Base-by-base conservation (phyloP, 2,888 invertebrate species). In the Buathra laborator region DNA sequence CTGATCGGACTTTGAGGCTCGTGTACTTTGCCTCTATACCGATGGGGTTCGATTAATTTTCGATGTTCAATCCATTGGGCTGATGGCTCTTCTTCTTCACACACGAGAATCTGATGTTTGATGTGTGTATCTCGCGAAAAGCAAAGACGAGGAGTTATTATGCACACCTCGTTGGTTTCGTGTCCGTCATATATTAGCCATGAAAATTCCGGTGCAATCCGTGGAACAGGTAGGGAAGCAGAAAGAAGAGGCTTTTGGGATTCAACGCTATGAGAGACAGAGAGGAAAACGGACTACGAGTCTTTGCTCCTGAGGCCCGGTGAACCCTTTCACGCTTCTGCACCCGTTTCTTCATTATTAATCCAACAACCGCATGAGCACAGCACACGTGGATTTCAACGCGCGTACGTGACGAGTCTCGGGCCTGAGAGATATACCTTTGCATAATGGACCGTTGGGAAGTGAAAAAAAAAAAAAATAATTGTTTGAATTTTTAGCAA, bases 401-500 rank as follows among this genome's bases (percentile, higher is more conserved):
- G 79, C 80, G 79, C 56, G 88, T 88, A 91, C 91, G 91, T 91
- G 92, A 92, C 91, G 91, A 86, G 76, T 59, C 72, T 77, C 70
- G 32, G 32, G 75, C 83, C 44, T 75, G 75, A 77, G 78, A 87
- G 91, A 90, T 89, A 87, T 85, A 88, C 86, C 86, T 88, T 84
- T 77, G 81, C 80, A 56, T 72, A 81, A 70, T 64, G 81, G 72
- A 80, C 53, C 70, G 37, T 66, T 56, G 16, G 12, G 2, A 64
- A 83, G 51, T 74, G 62, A 71, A 48, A 12, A 48, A n/a, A 4
- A n/a, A 48, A 10, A 4, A 29, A 29, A 14, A 12, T 29, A 14
- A 2, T 48, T 1, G 3, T 48, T n/a, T 9, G 9, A 9, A 37
- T 62, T 67, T 44, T 29, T 44, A 37, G 37, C 37, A 37, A 37